Base-by-base conservation (phyloP, 2,888 invertebrate species). In the Dryobota labecula region DNA sequence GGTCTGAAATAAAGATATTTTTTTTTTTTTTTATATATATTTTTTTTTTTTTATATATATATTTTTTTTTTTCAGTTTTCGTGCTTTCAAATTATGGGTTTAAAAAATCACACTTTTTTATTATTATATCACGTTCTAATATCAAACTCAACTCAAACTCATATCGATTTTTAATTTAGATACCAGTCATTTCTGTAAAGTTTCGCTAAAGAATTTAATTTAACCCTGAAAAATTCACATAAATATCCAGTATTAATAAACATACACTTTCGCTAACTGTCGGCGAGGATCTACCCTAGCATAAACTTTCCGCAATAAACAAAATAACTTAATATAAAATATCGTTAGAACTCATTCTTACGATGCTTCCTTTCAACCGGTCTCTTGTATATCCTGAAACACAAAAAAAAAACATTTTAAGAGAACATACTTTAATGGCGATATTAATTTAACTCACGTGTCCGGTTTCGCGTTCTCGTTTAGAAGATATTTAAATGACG, bases 331-430 rank as follows among this genome's bases (percentile, higher is more conserved):
- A 81, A 57, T 1, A 70, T 53, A 51, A 60, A 61, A 56, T 72
- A 69, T 38, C 27, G 27, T 69, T 51, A 64, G 20, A 76, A 43
- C 36, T 63, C 56, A 41, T 64, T 67, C 57, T 73, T 72, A 54
- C 45, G 63, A 73, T 18, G 15, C 27, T n/a, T 61, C 38, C 15
- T 62, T 65, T 51, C 49, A 33, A 65, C 60, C 38, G 68, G 67
- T 63, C 53, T 71, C 73, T 88, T 87, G 72, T 82, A 82, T 70
- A 87, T 78, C 41, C 87, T 87, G 87, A 1, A 84, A 86, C 61
- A 1, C 1, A 71, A 30, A 65, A 57, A 73, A n/a, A 2, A 11
- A 56, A 36, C 30, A 2, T 8, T 33, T 2, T 11, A 47, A 36
- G 36, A 36, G 33, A 33, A 33, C 33, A n/a, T n/a, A n/a, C n/a